Percentiles rank a stretch among this genome's conserved stretches.
Evolutionary conservation across 2,113 vertebrate species (phyloP).

Genomic region (Delphinapterus leucas): DNA sequence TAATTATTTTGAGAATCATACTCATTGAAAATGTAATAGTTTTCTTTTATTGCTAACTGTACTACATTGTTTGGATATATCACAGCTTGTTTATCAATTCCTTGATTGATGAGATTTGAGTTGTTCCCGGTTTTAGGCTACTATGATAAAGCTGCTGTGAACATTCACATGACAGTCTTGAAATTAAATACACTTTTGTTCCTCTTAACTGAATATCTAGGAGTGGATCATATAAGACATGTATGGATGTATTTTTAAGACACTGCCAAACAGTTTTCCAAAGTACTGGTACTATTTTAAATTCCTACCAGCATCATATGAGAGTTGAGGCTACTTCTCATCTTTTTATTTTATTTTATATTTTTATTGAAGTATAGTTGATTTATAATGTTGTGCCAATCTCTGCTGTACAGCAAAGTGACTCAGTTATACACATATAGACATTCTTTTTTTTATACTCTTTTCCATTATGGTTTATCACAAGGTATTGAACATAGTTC

Average conservation of each 20-base stretch:
- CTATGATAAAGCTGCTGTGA: not conserved
- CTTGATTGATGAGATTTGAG: not conserved
- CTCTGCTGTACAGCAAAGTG: too few relatives aligned
- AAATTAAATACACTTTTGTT: not conserved
- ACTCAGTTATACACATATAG: too few relatives aligned
- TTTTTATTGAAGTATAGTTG: too few relatives aligned
- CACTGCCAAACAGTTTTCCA: not conserved
- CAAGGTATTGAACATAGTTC: too few relatives aligned
- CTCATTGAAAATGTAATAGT: too few relatives aligned
- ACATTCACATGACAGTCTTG: not conserved
- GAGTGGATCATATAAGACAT: not conserved
- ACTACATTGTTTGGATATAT: not conserved
- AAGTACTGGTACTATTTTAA: not conserved
- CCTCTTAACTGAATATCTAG: not conserved
- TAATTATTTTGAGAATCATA: too few relatives aligned
- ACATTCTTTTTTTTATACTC: too few relatives aligned
- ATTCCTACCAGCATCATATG: not conserved
- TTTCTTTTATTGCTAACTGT: too few relatives aligned
- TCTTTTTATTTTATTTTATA: not conserved
- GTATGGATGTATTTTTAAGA: not conserved
- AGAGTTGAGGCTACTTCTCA: not conserved
- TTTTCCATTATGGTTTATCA: too few relatives aligned
- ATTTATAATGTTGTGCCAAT: too few relatives aligned
- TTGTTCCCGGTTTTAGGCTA: not conserved
- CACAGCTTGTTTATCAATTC: not conserved